Evolutionary conservation across 2,888 invertebrate genomes (phyloP), one percentile per base, ranked within the genome.

Genomic region (Linnaemya vulpina): DNA sequence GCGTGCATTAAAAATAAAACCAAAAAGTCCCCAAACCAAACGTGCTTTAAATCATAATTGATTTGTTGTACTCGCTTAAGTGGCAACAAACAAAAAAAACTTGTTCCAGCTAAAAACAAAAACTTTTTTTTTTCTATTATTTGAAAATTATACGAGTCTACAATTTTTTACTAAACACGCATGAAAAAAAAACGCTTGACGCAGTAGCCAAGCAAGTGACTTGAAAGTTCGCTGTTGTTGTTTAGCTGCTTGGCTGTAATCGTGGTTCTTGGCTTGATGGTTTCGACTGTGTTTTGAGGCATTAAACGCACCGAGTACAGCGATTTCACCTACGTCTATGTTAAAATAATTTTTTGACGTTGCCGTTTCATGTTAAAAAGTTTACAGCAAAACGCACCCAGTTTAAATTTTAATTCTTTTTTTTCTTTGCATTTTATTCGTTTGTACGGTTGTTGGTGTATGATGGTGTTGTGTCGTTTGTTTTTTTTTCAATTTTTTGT

Each of bases 31-130:
- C 58, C 58, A 74, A 79, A 75, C 70, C 65, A 82, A 85, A 85
- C 85, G 85, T 85, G 85, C 81, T 85, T 85, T 75, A 85, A 85
- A 85, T 85, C 82, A 85, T 82, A 85, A 85, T 85, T 85, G 84
- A 85, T 82, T 82, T 82, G 82, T 78, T 77, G 74, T 75, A 60
- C 58, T 67, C 46, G 60, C 60, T 70, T 20, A 17, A 46, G 62
- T 10, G 71, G 17, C 22, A 53, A 46, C 15, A 2, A n/a, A 60
- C 17, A 17, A 79, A 60, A 38, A 62, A 81, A 75, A 81, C 81
- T 62, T 68, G 81, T 81, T 81, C 20, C 63, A 55, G 51, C 49
- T 55, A 76, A 75, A 70, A 70, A 82, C 76, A 68, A 81, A 30
- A 75, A 60, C 30, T 40, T 62, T 58, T 58, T 55, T 62, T 43